Evolutionary conservation across 30 jellyfish, hydroid and myxozoan species (phyloP), one percentile per base, ranked within the genome.

Genomic region (Pelagia noctiluca): DNA sequence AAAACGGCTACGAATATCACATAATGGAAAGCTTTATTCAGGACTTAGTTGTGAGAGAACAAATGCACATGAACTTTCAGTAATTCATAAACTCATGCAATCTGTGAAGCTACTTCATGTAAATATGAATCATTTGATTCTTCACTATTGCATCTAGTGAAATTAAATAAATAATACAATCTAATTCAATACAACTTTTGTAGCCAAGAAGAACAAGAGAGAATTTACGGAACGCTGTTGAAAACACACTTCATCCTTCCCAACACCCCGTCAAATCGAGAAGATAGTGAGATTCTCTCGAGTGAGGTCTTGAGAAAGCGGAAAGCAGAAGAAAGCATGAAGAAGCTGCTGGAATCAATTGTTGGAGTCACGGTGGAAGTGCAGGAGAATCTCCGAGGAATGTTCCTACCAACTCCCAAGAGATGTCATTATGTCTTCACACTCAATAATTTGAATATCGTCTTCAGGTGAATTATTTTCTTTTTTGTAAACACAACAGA

Each of bases 351-450:
- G 25, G 78, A 63, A 24, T 26, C 78, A 23, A 37, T 88, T 21
- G 96, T 80, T 70, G 29, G 73, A 18, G 57, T 69, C 22, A 71
- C 93, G 1, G 90, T 89, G 7, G 97, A 89, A n/a, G 87, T 89
- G 66, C 97, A 89, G 73, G 94, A 81, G 22, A 65, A 50, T 24
- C 50, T 82, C 18, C 84, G 90, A 31, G 12, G 85, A 0, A 89
- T 89, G 97, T 89, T 72, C 36, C 86, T 80, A 42, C 90, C 88
- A 0, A 82, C 90, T 3, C 87, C 97, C 0, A 67, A 84, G 24
- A 81, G 97, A 10, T 75, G 84, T 5, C 94, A 89, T 74, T 89
- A 80, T 38, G 78, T 80, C 50, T 89, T 80, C 53, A 89, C 87
- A 11, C 84, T 89, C 35, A 75, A 70, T 63, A 69, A 88, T n/a